phyloP scores from a whole-genome alignment of 2,888 invertebrate species.

The Leucoma salicis region DNA sequence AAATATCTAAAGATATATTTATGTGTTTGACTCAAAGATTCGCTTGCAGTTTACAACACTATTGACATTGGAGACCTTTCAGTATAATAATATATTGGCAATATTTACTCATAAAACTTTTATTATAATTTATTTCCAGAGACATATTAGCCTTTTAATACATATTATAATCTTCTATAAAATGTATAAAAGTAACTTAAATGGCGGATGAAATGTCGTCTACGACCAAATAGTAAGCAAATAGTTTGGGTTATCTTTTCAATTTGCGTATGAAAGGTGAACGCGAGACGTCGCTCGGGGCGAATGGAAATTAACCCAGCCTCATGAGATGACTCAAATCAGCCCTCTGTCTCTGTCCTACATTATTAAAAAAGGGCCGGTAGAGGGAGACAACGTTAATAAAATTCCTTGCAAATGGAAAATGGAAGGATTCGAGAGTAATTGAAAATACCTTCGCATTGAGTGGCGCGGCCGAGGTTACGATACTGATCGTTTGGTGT shows the following conservation, averaged over 20 bases:
- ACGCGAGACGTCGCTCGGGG: conserved; percentile 61
- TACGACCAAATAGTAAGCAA: conserved; percentile 35
- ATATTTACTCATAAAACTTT: too few species aligned
- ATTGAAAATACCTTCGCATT: conserved; percentile 81
- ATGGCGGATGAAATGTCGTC: conserved; percentile 16
- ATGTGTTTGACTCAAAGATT: too few species aligned
- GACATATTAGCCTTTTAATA: too few species aligned
- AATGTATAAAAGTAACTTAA: too few species aligned
- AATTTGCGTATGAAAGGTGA: conserved; percentile 70
- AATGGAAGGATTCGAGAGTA: conserved; percentile 79
- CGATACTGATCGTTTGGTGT: conserved; percentile 59
- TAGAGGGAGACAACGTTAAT: conserved; percentile 59
- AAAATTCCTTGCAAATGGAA: conserved; percentile 69
- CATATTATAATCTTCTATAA: too few species aligned
- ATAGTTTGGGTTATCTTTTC: conserved; percentile 64
- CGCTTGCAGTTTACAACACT: too few species aligned
- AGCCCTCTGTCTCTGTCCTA: conserved; percentile 43
- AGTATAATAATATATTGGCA: too few species aligned
- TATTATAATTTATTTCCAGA: too few species aligned
- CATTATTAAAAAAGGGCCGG: conserved; percentile 32
- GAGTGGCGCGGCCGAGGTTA: conserved; percentile 66
- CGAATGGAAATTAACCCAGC: conserved; percentile 73
- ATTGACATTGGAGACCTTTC: too few species aligned
- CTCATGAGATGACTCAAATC: conserved; percentile 63
- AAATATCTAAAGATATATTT: too few species aligned